Evolutionary conservation across 2,113 vertebrate genomes (phyloP).

Genomic region (Apaloderma vittatum): DNA sequence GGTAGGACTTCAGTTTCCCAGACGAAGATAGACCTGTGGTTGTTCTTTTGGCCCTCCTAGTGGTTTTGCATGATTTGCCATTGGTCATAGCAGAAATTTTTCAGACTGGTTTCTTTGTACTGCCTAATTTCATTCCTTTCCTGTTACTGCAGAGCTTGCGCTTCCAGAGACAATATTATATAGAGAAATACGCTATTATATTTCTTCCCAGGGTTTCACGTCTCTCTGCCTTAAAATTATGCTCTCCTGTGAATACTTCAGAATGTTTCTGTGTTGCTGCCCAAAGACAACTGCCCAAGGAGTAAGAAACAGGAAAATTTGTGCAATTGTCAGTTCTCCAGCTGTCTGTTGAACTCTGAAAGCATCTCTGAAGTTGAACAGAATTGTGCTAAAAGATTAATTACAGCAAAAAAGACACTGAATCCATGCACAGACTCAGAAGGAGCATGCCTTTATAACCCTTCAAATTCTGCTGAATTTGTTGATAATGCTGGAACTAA

Average conservation of each 20-base stretch:
- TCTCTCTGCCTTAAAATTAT: background rate
- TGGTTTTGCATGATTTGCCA: background rate
- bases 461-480: background rate
- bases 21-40: background rate
- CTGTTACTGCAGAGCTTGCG: background rate
- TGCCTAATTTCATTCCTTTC: background rate
- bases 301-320: background rate
- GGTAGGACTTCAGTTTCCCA: background rate
- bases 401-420: background rate
- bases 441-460: background rate
- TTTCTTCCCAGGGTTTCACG: conserved; percentile 11
- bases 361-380: background rate
- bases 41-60: background rate
- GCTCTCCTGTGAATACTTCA: background rate
- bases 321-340: background rate
- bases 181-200: background rate
- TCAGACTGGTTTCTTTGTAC: background rate
- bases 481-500: background rate
- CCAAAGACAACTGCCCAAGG: background rate
- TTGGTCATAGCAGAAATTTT: background rate
- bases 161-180: background rate
- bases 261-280: conserved; percentile 12
- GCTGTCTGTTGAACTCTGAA: background rate
- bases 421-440: background rate
- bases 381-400: background rate